phyloP scores from a whole-genome alignment of 2,888 invertebrate species.

The Nymphalis polychloros region DNA sequence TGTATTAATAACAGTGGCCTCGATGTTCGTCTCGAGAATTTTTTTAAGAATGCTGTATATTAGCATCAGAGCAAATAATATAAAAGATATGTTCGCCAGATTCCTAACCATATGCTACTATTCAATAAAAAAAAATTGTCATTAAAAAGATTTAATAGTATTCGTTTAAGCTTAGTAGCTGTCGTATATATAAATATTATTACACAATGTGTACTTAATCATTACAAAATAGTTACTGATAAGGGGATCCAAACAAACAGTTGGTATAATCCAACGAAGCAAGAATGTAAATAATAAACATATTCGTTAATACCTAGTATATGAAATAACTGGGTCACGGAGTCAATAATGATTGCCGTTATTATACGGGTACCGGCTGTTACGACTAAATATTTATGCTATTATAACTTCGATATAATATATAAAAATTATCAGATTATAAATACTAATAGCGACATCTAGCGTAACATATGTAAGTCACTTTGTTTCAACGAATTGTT shows the following conservation, averaged over 20 bases:
- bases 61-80: too few species aligned
- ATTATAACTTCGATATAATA: too few species aligned
- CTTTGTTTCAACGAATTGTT: too few species aligned
- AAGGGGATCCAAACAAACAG: conserved; percentile 14
- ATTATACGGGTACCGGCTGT: conserved; percentile 27
- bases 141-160: neutral
- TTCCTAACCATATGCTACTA: too few species aligned
- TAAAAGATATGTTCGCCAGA: too few species aligned
- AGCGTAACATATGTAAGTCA: neutral
- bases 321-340: conserved; percentile 36
- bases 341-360: conserved; percentile 27
- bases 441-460: too few species aligned
- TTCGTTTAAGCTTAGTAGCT: neutral
- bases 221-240: conserved; percentile 21
- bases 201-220: conserved; percentile 16
- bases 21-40: too few species aligned
- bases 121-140: neutral
- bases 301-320: conserved; percentile 12
- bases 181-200: conserved; percentile 8
- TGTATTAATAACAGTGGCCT: too few species aligned
- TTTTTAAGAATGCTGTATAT: too few species aligned
- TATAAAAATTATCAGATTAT: too few species aligned
- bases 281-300: conserved; percentile 14
- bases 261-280: conserved; percentile 21
- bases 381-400: conserved; percentile 31